phyloP scores from a whole-genome alignment of 1,140 invertebrate genomes.

The Musca domestica region DNA sequence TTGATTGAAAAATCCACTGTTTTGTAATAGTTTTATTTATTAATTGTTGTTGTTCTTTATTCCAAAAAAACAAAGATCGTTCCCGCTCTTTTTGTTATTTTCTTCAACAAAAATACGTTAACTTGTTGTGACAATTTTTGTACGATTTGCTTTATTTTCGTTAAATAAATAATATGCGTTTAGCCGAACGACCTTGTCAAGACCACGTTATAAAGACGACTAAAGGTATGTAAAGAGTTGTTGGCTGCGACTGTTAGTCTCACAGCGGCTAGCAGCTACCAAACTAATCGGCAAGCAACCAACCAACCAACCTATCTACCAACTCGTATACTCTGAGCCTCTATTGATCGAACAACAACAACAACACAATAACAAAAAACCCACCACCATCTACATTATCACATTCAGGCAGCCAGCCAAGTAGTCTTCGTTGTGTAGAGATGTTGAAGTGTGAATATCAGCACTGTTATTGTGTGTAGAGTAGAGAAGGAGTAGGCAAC shows the following conservation, averaged over 20 bases:
- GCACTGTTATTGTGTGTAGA: background rate
- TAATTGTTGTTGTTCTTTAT: background rate
- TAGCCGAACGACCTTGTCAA: conserved; percentile 18
- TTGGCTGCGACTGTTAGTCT: conserved; percentile 5
- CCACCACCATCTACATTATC: background rate
- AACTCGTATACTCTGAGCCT: too few relatives aligned
- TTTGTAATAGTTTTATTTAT: background rate
- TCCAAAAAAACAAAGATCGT: background rate
- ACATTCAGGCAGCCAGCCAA: background rate
- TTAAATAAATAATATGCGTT: background rate
- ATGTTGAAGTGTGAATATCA: conserved; percentile 20
- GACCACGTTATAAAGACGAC: conserved; percentile 19
- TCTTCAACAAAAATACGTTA: too few relatives aligned
- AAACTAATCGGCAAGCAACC: background rate
- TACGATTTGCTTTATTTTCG: too few relatives aligned
- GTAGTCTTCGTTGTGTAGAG: background rate
- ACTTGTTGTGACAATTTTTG: too few relatives aligned
- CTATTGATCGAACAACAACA: conserved; percentile 10
- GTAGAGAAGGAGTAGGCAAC: too few relatives aligned
- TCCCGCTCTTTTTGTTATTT: conserved; percentile 13
- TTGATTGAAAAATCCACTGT: background rate
- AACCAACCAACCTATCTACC: background rate
- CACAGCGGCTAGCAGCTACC: background rate
- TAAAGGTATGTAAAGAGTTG: conserved; percentile 19
- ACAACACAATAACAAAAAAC: background rate